Conservation (phyloP, 64 coral and sea anemone genomes). For the Acropora yongei region DNA sequence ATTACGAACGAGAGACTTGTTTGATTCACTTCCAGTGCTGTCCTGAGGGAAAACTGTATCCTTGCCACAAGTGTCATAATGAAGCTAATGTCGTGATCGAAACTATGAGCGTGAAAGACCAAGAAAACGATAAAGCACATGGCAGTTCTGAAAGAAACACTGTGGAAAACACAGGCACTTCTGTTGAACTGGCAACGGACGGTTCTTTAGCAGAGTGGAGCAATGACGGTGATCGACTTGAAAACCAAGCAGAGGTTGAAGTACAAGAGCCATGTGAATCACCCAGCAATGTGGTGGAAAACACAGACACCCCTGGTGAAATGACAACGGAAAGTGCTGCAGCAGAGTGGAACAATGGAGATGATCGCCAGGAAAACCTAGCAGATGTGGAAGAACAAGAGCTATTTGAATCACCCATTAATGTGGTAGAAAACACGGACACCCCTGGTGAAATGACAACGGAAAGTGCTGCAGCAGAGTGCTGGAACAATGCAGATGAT, state of each 20-base stretch:
- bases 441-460: not conserved
- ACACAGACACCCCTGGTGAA: no score
- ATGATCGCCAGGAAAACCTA: no score
- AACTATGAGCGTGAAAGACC: not conserved
- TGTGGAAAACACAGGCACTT: no score
- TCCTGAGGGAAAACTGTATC: not conserved
- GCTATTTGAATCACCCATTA: not conserved
- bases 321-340: no score
- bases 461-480: not conserved
- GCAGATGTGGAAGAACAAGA: not conserved
- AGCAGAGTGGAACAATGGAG: no score
- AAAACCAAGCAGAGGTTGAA: no score
- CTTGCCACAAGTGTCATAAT: constrained; percentile 53
- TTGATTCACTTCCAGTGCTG: constrained; percentile 39
- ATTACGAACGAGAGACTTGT: constrained; percentile 35
- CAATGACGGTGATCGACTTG: no score
- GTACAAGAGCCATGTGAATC: no score
- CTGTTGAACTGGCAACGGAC: no score
- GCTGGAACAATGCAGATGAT: not conserved
- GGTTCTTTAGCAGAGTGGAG: no score
- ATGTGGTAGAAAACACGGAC: not conserved
- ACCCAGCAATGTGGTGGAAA: no score
- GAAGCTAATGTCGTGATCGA: not conserved
- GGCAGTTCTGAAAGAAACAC: no score
- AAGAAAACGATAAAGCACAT: not conserved